These are phyloP conservation scores for Dyspetes luteomarginatus DNA, from an alignment of 2,888 invertebrate species.

Conservation along the genomic window DNA sequence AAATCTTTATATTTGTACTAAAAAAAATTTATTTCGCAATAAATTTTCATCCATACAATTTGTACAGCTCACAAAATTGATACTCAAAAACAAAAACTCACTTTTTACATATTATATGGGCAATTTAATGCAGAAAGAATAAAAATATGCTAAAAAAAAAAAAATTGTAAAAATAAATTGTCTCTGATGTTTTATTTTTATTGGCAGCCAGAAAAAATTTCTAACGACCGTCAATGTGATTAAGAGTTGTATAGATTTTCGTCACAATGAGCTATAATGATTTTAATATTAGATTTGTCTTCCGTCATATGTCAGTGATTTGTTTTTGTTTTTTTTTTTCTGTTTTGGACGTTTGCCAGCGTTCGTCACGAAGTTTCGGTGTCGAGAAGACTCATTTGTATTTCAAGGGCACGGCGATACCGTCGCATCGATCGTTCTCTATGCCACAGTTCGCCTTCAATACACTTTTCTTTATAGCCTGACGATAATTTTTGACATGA, in stretches of 20 bases:
- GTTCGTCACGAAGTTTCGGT: neutral
- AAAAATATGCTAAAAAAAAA: too few species aligned
- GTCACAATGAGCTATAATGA: neutral
- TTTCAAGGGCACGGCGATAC: constrained; percentile 69
- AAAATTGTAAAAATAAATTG: neutral
- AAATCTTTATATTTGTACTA: too few species aligned
- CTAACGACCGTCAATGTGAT: constrained; percentile 17
- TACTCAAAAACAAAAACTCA: too few species aligned
- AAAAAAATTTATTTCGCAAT: too few species aligned
- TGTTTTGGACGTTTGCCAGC: constrained; percentile 57
- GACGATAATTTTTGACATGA: constrained; percentile 66
- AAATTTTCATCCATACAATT: too few species aligned
- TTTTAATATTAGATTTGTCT: constrained; percentile 11
- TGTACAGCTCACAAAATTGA: too few species aligned
- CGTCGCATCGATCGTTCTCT: constrained; percentile 68
- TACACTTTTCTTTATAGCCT: constrained; percentile 65
- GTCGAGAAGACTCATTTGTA: constrained; percentile 63
- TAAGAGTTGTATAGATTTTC: constrained; percentile 6
- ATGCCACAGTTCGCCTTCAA: constrained; percentile 67
- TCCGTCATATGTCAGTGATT: neutral
- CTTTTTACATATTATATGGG: too few species aligned
- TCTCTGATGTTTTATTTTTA: constrained; percentile 22
- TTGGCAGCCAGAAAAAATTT: constrained; percentile 49
- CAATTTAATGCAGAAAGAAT: too few species aligned
- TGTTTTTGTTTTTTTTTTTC: neutral